These are phyloP conservation scores for Epinephelus cyanopodus DNA, from an alignment of 2,113 vertebrate species.

Conservation along the genomic window DNA sequence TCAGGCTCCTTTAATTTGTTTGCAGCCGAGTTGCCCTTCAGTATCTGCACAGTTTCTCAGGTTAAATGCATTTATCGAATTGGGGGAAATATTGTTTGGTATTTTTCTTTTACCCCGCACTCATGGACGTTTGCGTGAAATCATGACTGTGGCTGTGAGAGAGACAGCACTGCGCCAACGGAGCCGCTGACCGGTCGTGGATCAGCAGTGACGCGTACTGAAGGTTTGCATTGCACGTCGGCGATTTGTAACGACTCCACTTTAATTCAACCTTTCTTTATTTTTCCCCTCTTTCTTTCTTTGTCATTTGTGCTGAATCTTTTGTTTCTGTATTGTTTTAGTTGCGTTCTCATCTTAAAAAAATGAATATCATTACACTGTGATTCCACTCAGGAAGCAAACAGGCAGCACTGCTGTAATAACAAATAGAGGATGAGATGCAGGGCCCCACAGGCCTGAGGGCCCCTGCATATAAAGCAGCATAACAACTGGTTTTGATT, in stretches of 20 bases:
- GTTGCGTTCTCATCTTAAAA: not conserved
- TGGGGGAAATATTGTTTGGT: not conserved
- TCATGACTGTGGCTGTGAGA: not conserved
- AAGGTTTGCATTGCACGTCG: slow-evolving; percentile 38
- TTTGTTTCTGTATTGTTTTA: not conserved
- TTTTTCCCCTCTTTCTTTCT: not conserved
- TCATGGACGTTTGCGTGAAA: not conserved
- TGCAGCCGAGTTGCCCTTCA: slow-evolving; percentile 21
- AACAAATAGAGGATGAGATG: slow-evolving; percentile 25
- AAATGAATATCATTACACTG: not conserved
- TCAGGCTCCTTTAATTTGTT: slow-evolving; percentile 33
- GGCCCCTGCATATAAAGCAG: slow-evolving; percentile 29
- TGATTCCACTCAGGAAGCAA: slow-evolving; percentile 21
- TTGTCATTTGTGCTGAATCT: not conserved
- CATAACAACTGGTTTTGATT: slow-evolving; percentile 3
- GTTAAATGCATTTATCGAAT: not conserved
- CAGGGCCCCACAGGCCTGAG: slow-evolving; percentile 50
- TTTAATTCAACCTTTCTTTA: slow-evolving; percentile 3
- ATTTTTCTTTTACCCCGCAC: not conserved
- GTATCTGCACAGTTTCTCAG: slow-evolving; percentile 1
- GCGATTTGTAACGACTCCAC: slow-evolving; percentile 14
- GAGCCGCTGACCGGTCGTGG: slow-evolving; percentile 34
- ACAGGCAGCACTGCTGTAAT: not conserved
- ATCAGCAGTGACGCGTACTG: slow-evolving; percentile 40
- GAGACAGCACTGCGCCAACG: slow-evolving; percentile 7